Conservation (phyloP, 2,113 vertebrate genomes). For the Peromyscus polionotus region DNA sequence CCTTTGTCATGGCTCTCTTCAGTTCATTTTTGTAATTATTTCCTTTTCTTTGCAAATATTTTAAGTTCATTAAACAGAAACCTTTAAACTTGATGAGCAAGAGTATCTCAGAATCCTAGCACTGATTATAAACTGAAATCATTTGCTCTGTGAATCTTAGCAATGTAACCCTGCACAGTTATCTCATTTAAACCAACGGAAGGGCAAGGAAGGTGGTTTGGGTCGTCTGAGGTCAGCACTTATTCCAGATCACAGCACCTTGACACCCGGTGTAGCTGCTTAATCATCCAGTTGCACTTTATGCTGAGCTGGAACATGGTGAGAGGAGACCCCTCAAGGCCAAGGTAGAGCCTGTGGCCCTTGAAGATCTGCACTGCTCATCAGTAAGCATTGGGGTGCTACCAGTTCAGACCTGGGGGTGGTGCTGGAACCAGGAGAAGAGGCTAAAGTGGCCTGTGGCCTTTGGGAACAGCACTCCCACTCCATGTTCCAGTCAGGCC, state of each 20-base stretch:
- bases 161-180: neutral
- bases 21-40: neutral
- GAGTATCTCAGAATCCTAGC: neutral
- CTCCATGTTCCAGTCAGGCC: no score
- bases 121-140: neutral
- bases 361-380: neutral
- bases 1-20: neutral
- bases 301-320: neutral
- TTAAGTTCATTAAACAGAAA: neutral
- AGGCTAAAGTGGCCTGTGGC: neutral
- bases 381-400: neutral
- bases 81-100: neutral
- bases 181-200: neutral
- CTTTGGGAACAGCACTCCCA: neutral
- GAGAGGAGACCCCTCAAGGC: neutral
- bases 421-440: neutral
- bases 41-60: neutral
- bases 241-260: no score
- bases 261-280: neutral
- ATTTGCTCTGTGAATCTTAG: neutral
- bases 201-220: neutral
- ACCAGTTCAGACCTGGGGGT: no score
- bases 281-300: neutral
- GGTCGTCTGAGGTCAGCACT: neutral
- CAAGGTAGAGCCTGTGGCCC: neutral